Conservation (phyloP, 2,888 invertebrate genomes). For the Sphaeridia pumilis region DNA sequence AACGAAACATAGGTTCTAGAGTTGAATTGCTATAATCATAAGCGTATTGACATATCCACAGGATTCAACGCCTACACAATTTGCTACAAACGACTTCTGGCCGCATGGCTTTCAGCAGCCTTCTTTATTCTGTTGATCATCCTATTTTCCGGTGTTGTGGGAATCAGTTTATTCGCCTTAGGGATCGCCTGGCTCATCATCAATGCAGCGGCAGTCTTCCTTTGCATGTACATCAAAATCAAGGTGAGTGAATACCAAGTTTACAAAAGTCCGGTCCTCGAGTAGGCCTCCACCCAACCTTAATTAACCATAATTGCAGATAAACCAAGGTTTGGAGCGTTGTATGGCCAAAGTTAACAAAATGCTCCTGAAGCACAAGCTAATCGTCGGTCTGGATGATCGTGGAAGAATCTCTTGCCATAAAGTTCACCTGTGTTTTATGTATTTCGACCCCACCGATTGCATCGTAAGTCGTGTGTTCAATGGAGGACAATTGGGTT, state of each 20-base stretch:
- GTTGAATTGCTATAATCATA: too few relatives aligned
- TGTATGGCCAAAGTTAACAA: slow-evolving; percentile 84
- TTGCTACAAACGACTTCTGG: slow-evolving; percentile 80
- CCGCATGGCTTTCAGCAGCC: slow-evolving; percentile 78
- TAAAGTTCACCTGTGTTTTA: slow-evolving; percentile 82
- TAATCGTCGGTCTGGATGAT: slow-evolving; percentile 79
- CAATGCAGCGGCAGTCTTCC: slow-evolving; percentile 81
- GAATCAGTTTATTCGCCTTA: slow-evolving; percentile 71
- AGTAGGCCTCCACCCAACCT: too few relatives aligned
- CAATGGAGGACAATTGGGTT: too few relatives aligned
- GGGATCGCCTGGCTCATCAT: slow-evolving; percentile 82
- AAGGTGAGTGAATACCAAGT: slow-evolving; percentile 40
- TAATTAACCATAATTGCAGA: slow-evolving; percentile 46
- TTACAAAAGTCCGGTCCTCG: too few relatives aligned
- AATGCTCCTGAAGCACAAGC: slow-evolving; percentile 71
- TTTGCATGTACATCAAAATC: slow-evolving; percentile 86
- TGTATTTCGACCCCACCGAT: slow-evolving; percentile 79
- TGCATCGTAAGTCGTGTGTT: slow-evolving; percentile 65
- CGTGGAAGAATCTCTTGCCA: slow-evolving; percentile 62
- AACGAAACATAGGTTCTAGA: too few relatives aligned
- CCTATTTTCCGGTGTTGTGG: slow-evolving; percentile 75
- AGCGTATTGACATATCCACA: too few relatives aligned
- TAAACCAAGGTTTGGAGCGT: slow-evolving; percentile 76
- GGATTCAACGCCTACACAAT: slow-evolving; percentile 77
- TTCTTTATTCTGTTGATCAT: slow-evolving; percentile 71